Percentiles rank a stretch among this genome's conserved stretches.
Evolutionary conservation across 2,113 vertebrate genomes (phyloP).

Genomic region (Lycaon pictus): DNA sequence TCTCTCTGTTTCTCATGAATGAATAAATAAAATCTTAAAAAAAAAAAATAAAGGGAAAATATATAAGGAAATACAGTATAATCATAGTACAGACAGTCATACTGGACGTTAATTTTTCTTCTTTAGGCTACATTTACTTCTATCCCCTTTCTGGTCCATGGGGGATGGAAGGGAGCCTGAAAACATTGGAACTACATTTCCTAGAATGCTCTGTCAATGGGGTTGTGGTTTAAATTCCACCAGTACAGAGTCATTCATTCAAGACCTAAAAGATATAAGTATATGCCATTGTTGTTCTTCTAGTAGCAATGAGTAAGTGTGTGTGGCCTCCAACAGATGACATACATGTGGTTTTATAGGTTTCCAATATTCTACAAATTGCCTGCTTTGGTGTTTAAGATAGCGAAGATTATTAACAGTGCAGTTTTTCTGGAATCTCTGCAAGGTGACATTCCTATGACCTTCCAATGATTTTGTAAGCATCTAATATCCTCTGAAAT

Average conservation of each 20-base stretch:
- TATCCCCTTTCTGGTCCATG: background rate
- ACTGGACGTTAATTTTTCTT: background rate
- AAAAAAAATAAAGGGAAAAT: background rate
- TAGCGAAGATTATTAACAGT: background rate
- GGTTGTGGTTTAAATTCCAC: background rate
- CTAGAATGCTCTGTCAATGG: background rate
- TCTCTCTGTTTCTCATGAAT: too few species aligned
- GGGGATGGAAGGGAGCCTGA: background rate
- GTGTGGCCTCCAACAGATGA: background rate
- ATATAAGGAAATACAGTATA: background rate
- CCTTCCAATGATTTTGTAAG: background rate
- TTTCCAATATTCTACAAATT: background rate
- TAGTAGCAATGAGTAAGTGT: background rate
- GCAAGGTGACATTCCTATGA: background rate
- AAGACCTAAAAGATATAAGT: background rate
- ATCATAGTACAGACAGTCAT: background rate
- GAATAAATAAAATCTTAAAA: too few species aligned
- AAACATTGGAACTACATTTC: conserved; percentile 16
- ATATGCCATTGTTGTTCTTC: background rate
- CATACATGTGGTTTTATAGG: background rate
- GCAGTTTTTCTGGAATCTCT: background rate
- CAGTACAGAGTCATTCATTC: background rate
- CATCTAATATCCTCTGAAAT: conserved; percentile 1
- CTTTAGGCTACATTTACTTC: background rate
- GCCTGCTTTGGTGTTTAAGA: background rate